Evolutionary conservation across 2,113 vertebrate genomes (phyloP), one percentile per base, ranked within the genome.

Genomic region (Galemys pyrenaicus): DNA sequence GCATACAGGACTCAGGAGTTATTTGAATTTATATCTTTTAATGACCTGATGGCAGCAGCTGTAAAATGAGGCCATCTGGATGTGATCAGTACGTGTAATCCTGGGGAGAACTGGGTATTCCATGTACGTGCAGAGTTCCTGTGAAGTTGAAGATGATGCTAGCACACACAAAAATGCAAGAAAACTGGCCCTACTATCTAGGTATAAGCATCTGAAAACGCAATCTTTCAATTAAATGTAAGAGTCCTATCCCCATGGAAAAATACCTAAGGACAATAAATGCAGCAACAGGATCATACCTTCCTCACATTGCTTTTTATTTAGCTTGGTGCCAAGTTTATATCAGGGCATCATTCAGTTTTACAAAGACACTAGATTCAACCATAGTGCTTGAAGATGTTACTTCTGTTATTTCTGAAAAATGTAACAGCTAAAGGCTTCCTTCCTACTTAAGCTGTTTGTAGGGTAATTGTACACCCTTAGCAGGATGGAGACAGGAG

Each of bases 11-110:
- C 80, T 75, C 70, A 44, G 17, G 56, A 91, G 60, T 91, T 88
- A 65, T 71, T 88, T 51, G 82, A 94, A 87, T 88, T 93, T 88
- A 77, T 84, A 90, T 78, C 83, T n/a, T 51, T 51, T 62, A 89
- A 78, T 95, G 87, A 80, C 68, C 62, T 74, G 84, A 78, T 74
- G 67, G 49, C 77, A 79, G 77, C 89, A 80, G 71, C 58, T 85
- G 77, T 84, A 74, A 92, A 95, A 84, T 60, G 73, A 88, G 30
- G 44, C 74, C 67, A 87, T 87, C 46, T 87, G 74, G 35, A 46
- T 89, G 60, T 67, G 65, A 91, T 82, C 88, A 91, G 82, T 37
- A 32, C n/a, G 46, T 80, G 49, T 89, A 78, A 32, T 81, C 49
- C 71, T 79, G 30, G 39, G 24, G 35, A 85, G n/a, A 70, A 60